phyloP scores from a whole-genome alignment of 2,888 invertebrate genomes.

The Eristalis arbustorum region DNA sequence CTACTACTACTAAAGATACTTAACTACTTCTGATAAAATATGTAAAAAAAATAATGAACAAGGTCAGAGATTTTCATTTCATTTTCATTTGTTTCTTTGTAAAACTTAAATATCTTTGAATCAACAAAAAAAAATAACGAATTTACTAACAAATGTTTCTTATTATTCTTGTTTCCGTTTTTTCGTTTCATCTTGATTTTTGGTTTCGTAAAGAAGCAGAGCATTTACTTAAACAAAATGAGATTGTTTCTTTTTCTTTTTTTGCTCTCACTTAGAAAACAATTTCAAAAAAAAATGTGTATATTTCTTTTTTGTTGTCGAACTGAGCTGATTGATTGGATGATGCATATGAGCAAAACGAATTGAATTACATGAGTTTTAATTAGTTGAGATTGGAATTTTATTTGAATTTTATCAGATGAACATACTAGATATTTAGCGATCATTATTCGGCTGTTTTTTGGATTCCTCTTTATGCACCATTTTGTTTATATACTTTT shows the following conservation, averaged over 20 bases:
- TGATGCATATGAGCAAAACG: constrained; percentile 39
- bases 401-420: constrained; percentile 15
- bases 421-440: constrained; percentile 55
- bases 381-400: constrained; percentile 20
- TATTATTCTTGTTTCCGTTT: background rate
- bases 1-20: constrained; percentile 57
- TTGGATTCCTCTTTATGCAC: constrained; percentile 50
- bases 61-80: constrained; percentile 71
- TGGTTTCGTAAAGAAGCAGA: constrained; percentile 41
- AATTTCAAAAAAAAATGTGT: background rate
- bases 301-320: constrained; percentile 21
- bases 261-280: background rate
- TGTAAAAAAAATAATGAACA: constrained; percentile 47
- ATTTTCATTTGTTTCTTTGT: constrained; percentile 54
- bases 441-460: constrained; percentile 67
- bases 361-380: constrained; percentile 37
- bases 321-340: constrained; percentile 63
- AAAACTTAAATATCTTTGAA: constrained; percentile 14
- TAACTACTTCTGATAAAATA: constrained; percentile 60
- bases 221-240: constrained; percentile 28
- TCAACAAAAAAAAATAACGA: constrained; percentile 25
- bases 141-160: background rate
- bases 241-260: constrained; percentile 1
- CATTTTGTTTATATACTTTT: constrained; percentile 12
- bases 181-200: background rate